Base-by-base conservation (phyloP, 2,888 invertebrate genomes). In the Masnerella sp. region DNA sequence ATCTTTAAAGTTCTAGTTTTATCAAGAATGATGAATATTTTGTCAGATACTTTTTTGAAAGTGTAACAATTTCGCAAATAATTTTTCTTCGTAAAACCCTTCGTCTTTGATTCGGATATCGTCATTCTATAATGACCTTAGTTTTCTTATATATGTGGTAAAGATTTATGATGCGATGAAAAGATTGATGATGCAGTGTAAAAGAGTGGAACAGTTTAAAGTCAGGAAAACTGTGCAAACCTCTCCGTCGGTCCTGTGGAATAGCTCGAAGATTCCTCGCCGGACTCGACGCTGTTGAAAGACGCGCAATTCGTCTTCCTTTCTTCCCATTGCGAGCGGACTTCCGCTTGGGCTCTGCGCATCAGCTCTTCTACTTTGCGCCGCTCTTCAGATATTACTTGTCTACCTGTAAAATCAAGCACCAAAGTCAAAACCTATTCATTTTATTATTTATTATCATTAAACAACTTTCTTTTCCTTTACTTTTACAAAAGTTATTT, bases 361-460 rank as follows among this genome's bases (percentile, higher is more conserved):
- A 96, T 96, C 59, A 97, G 88, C 82, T 96, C 96, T 70, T 93
- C 91, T 78, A 97, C 95, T 81, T 96, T 92, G 79, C 95, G 93
- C 32, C 96, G 90, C 87, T 97, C 96, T 84, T 96, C 94, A 84
- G 96, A 96, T 81, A 97, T 96, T 74, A 97, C 95, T 90, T 95
- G 94, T 80, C 95, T 95, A 72, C 96, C 96, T 96, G 84, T 11
- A 81, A 80, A 71, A 51, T 11, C 30, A 15, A 18, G n/a, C 64
- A 52, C 65, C 40, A 28, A 68, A 45, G 12, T 7, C 9, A 30
- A 25, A 25, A 5, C 7, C 14, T n/a, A 8, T 36, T 7, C 12
- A n/a, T n/a, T n/a, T n/a, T n/a, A n/a, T n/a, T n/a, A n/a, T n/a
- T n/a, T n/a, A n/a, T n/a, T n/a, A n/a, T n/a, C n/a, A n/a, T n/a